These are phyloP conservation scores for Thripadectes ignobilis DNA, from an alignment of 2,797 vertebrate species.

Conservation along the genomic window DNA sequence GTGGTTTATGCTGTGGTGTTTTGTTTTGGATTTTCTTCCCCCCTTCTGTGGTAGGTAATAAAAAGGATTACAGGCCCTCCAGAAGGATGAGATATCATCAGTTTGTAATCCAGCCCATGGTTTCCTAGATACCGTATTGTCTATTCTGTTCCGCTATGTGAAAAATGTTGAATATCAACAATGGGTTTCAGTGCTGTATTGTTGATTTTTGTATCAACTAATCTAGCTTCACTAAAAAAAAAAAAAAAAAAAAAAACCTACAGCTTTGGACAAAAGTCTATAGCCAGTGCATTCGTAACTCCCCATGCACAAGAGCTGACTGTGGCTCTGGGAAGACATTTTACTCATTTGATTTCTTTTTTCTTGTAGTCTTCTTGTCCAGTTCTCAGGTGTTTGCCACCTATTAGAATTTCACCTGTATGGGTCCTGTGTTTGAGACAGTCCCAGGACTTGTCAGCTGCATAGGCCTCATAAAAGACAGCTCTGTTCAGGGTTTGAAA, in stretches of 20 bases:
- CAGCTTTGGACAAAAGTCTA: constrained; percentile 99
- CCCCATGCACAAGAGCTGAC: constrained; percentile 89
- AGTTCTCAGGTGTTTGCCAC: constrained; percentile 79
- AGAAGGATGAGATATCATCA: constrained; percentile 96
- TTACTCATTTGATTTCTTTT: constrained; percentile 79
- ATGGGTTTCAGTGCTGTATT: constrained; percentile 99
- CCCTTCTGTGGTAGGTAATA: constrained; percentile 85
- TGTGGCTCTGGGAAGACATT: constrained; percentile 87
- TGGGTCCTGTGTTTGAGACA: constrained; percentile 74
- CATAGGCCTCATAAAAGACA: constrained; percentile 79
- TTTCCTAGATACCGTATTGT: constrained; percentile 99
- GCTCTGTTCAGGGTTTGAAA: constrained; percentile 77
- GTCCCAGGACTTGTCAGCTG: constrained; percentile 78
- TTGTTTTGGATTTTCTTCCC: constrained; percentile 80
- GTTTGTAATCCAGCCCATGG: constrained; percentile 97
- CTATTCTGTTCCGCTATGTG: constrained; percentile 99
- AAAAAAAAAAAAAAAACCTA: constrained; percentile 85
- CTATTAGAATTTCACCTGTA: constrained; percentile 73
- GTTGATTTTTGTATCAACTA: constrained; percentile 99
- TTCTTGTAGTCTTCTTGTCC: constrained; percentile 74
- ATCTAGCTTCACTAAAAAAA: constrained; percentile 98
- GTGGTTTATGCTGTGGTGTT: constrained; percentile 60
- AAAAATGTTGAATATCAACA: constrained; percentile 99
- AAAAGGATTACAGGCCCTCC: constrained; percentile 94
- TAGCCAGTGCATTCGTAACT: constrained; percentile 96